A percentile compares a stretch with the other conserved stretches of the same genome.
Conservation (phyloP, 1,140 invertebrate genomes). For the Hirudo medicinalis region DNA sequence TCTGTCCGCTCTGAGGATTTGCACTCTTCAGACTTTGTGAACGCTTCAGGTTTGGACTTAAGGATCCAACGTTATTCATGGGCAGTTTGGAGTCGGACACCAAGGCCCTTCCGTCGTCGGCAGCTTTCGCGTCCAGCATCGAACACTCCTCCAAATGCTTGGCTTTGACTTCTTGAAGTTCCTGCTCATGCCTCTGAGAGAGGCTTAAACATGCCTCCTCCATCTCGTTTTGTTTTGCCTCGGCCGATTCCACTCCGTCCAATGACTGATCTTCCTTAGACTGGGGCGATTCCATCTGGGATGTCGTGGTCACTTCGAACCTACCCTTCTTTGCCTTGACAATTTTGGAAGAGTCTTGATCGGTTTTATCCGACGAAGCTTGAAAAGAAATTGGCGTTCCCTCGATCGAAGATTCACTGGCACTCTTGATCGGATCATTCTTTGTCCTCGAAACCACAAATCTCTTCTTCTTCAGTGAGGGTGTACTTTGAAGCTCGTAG, state of each 20-base stretch:
- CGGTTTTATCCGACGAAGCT: no score
- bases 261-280: no score
- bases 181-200: not conserved
- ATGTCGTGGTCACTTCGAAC: not conserved
- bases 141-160: constrained; percentile 1
- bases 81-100: no score
- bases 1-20: not conserved
- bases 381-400: not conserved
- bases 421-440: not conserved
- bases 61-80: not conserved
- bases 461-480: constrained; percentile 1
- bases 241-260: no score
- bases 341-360: no score
- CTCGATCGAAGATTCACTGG: constrained; percentile 1
- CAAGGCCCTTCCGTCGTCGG: no score
- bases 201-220: no score
- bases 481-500: not conserved
- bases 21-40: constrained; percentile 13
- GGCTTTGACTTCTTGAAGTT: not conserved
- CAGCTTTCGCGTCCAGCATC: no score
- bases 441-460: constrained; percentile 2
- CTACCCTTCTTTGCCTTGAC: constrained; percentile 1
- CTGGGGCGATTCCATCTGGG: not conserved
- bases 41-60: not conserved
- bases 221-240: no score